Evolutionary conservation across 2,113 vertebrate species (phyloP).

Genomic region (Amphiprion percula): DNA sequence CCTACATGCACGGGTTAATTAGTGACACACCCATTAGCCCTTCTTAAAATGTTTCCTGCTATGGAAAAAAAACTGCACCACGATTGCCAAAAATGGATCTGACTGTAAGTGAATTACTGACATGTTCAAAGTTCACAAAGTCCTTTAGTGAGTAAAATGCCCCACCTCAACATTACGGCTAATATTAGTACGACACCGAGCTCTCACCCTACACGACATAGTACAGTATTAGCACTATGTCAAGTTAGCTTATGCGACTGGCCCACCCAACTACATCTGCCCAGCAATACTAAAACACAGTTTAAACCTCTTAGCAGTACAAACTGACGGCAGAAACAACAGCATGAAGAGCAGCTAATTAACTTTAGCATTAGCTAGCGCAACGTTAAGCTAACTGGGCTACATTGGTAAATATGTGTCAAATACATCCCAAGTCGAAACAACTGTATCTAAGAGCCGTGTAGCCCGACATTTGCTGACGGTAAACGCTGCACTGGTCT

Average conservation of each 20-base stretch:
- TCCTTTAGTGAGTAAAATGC: too few relatives aligned
- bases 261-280: background rate
- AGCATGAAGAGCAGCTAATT: background rate
- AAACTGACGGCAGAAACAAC: background rate
- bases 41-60: constrained; percentile 22
- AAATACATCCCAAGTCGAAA: background rate
- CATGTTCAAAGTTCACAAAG: too few relatives aligned
- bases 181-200: too few relatives aligned
- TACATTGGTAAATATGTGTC: background rate
- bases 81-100: background rate
- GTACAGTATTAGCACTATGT: background rate
- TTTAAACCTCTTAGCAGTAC: fast-evolving
- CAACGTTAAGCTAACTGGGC: constrained; percentile 22
- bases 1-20: background rate
- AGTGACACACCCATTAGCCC: constrained; percentile 24
- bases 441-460: too few relatives aligned
- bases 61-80: constrained; percentile 14
- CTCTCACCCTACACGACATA: too few relatives aligned
- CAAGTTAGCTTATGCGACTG: background rate
- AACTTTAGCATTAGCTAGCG: constrained; percentile 21
- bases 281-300: background rate
- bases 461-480: fast-evolving
- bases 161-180: background rate
- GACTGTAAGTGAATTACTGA: background rate
- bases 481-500: too few relatives aligned